phyloP scores from a whole-genome alignment of 2,113 vertebrate genomes.

The Gracilinanus agilis region DNA sequence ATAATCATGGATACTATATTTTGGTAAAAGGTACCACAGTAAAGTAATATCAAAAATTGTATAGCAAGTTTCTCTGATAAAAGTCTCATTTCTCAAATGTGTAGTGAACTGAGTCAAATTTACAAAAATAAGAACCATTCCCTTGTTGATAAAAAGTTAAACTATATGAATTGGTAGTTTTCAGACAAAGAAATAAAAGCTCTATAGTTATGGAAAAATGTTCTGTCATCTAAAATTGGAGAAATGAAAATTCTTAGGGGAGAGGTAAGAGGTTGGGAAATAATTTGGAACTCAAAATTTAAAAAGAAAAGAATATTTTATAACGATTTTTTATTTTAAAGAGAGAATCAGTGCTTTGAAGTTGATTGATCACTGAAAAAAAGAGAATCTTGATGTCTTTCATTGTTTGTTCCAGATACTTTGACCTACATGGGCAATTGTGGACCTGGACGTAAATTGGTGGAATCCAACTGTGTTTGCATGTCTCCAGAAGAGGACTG shows the following conservation, averaged over 20 bases:
- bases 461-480: constrained; percentile 88
- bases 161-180: background rate
- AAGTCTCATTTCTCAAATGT: background rate
- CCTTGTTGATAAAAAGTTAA: background rate
- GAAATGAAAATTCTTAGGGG: background rate
- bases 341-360: background rate
- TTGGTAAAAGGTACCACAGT: background rate
- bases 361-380: background rate
- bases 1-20: background rate
- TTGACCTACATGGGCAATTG: constrained; percentile 82
- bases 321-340: background rate
- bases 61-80: background rate
- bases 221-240: background rate
- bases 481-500: constrained; percentile 89
- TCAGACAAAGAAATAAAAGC: too few relatives aligned
- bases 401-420: constrained; percentile 75
- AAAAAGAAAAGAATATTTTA: background rate
- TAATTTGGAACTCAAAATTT: background rate
- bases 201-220: background rate
- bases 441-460: constrained; percentile 85
- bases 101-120: background rate
- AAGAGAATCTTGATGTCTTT: background rate
- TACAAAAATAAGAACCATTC: background rate
- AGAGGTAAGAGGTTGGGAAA: background rate
- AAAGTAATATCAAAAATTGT: background rate